Evolutionary conservation across 2,113 vertebrate genomes (phyloP).

Genomic region (Leiothrix lutea): DNA sequence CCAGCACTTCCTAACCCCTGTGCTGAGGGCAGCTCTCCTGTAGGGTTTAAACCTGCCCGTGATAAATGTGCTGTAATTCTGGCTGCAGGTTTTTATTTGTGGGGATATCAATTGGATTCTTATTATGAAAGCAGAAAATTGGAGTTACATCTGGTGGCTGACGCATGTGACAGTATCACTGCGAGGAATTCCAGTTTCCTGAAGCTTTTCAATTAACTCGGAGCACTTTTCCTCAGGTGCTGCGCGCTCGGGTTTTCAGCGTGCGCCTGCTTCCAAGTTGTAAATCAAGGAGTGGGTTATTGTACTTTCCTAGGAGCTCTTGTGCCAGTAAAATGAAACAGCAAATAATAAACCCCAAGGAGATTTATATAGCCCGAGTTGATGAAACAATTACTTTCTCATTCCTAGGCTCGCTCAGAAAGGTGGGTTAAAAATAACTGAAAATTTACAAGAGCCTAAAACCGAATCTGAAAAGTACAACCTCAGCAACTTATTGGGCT

Average conservation of each 20-base stretch:
- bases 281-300: slow-evolving; percentile 47
- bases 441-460: slow-evolving; percentile 64
- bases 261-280: slow-evolving; percentile 12
- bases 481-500: slow-evolving; percentile 33
- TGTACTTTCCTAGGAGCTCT: slow-evolving; percentile 40
- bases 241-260: background rate
- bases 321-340: slow-evolving; percentile 58
- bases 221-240: slow-evolving; percentile 25
- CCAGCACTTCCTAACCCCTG: background rate
- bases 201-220: slow-evolving; percentile 31
- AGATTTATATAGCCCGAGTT: slow-evolving; percentile 53
- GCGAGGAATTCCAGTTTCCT: background rate
- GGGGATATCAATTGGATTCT: slow-evolving; percentile 38
- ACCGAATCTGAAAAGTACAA: slow-evolving; percentile 63
- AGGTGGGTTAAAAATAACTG: slow-evolving; percentile 60
- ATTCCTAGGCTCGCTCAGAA: slow-evolving; percentile 45
- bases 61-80: slow-evolving; percentile 43
- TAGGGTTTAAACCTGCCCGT: background rate
- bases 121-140: slow-evolving; percentile 49
- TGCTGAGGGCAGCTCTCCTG: background rate
- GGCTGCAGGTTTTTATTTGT: slow-evolving; percentile 38
- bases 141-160: slow-evolving; percentile 28
- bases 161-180: slow-evolving; percentile 19
- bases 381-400: slow-evolving; percentile 57
- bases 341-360: slow-evolving; percentile 34